phyloP scores from a whole-genome alignment of 53 echinoderm and acorn worm species.

The Paracentrotus lividus region DNA sequence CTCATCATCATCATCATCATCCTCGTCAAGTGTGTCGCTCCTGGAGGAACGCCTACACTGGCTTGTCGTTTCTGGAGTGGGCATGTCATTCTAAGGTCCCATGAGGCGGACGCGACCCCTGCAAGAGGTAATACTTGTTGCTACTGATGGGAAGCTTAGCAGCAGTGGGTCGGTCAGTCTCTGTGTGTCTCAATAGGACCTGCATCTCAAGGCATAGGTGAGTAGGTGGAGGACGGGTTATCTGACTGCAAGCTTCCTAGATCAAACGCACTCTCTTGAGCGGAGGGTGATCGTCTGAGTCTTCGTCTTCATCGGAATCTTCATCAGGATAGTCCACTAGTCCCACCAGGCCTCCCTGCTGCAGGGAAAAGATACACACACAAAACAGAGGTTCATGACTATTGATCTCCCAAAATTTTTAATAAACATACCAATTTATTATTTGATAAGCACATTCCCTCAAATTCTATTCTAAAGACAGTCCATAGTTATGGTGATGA shows the following conservation, averaged over 20 bases:
- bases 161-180: conserved; percentile 18
- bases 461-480: too few relatives aligned
- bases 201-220: conserved; percentile 63
- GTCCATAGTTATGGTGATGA: too few relatives aligned
- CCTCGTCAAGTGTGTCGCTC: not conserved
- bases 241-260: conserved; percentile 37
- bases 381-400: too few relatives aligned
- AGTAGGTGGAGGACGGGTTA: conserved; percentile 63
- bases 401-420: too few relatives aligned
- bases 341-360: conserved; percentile 90
- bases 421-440: too few relatives aligned
- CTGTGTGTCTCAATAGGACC: not conserved
- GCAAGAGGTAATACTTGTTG: conserved; percentile 38
- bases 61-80: not conserved
- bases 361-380: not conserved
- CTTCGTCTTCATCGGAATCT: conserved; percentile 97
- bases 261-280: conserved; percentile 61
- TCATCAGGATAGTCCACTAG: conserved; percentile 98
- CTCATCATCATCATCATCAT: conserved; percentile 6
- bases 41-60: not conserved
- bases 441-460: too few relatives aligned
- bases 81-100: conserved; percentile 24
- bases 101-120: conserved; percentile 1
- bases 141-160: conserved; percentile 7
- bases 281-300: conserved; percentile 82